These are phyloP conservation scores for Onthophagus sagittarius DNA, from an alignment of 2,888 invertebrate genomes.

Conservation along the genomic window DNA sequence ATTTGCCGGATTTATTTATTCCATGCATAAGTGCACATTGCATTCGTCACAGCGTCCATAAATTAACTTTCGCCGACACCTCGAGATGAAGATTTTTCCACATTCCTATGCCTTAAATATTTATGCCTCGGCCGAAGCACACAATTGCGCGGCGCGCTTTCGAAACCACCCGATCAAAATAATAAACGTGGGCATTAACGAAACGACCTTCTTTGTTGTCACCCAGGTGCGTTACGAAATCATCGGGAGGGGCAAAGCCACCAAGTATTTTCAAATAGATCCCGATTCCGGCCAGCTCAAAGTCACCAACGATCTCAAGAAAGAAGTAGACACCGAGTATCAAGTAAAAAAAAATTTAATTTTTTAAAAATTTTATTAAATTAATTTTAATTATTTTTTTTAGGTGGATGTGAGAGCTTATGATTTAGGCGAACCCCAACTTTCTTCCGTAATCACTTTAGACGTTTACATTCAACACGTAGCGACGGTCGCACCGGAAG, in stretches of 20 bases:
- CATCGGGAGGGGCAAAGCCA: constrained; percentile 75
- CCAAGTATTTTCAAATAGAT: constrained; percentile 84
- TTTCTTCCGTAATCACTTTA: constrained; percentile 77
- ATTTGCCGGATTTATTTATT: not conserved
- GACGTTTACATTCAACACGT: constrained; percentile 81
- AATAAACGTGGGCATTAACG: constrained; percentile 2
- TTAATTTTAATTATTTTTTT: constrained; percentile 13
- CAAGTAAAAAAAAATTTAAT: constrained; percentile 53
- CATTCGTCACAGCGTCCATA: no score
- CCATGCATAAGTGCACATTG: no score
- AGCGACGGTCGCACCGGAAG: constrained; percentile 60
- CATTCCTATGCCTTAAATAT: no score
- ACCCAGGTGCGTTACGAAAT: constrained; percentile 66
- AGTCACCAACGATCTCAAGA: constrained; percentile 78
- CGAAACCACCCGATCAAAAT: not conserved
- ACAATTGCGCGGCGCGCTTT: not conserved
- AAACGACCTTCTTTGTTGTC: constrained; percentile 1
- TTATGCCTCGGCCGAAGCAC: no score
- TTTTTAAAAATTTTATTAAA: not conserved
- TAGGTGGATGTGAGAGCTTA: constrained; percentile 81
- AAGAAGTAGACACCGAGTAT: constrained; percentile 84
- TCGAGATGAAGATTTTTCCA: no score
- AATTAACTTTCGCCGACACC: no score
- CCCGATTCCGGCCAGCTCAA: constrained; percentile 76
- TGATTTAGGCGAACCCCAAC: constrained; percentile 80